These are phyloP conservation scores for Cactoblastis cactorum DNA, from an alignment of 2,888 invertebrate genomes.

Conservation along the genomic window DNA sequence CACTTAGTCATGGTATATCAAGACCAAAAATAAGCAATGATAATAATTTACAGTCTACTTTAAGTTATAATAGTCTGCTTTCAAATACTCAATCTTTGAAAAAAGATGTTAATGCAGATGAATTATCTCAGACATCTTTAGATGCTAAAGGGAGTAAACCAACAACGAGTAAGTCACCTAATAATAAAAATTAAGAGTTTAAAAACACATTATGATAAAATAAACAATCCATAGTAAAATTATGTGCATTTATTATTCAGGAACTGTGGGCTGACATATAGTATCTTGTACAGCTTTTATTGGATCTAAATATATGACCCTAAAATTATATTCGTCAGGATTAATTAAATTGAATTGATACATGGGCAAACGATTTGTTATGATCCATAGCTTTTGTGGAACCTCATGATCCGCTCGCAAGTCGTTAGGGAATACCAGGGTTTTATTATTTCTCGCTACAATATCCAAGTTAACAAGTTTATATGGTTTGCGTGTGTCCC, in stretches of 20 bases:
- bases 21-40: background rate
- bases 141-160: conserved; percentile 10
- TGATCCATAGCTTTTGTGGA: conserved; percentile 86
- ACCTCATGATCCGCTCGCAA: conserved; percentile 86
- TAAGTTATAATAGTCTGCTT: conserved; percentile 17
- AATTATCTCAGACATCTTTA: conserved; percentile 8
- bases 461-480: conserved; percentile 81
- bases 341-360: conserved; percentile 85
- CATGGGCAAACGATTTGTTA: conserved; percentile 87
- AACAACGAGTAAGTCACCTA: conserved; percentile 4
- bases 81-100: conserved; percentile 11
- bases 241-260: background rate
- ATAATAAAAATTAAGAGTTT: background rate
- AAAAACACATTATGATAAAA: background rate
- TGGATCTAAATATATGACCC: conserved; percentile 84
- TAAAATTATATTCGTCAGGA: conserved; percentile 84
- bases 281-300: conserved; percentile 81
- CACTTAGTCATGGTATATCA: background rate
- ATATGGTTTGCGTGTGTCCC: conserved; percentile 89
- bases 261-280: conserved; percentile 79
- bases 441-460: conserved; percentile 80
- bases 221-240: background rate
- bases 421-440: conserved; percentile 89
- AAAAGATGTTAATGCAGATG: conserved; percentile 14
- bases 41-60: conserved; percentile 19